Conservation (phyloP, 1,140 invertebrate species). For the Drosophila varians region DNA sequence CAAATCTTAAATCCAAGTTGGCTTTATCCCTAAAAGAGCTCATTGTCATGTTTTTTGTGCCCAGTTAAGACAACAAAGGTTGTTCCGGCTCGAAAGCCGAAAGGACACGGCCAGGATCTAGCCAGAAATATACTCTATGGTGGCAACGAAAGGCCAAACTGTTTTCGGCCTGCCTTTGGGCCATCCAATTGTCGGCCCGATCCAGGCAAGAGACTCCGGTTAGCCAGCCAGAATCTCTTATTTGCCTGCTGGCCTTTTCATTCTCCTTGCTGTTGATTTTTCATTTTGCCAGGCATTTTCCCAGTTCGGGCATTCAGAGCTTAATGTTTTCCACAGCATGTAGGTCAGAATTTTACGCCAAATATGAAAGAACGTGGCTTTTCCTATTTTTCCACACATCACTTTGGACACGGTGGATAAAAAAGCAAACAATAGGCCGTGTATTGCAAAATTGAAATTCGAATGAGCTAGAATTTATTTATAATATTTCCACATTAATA, state of each 20-base stretch:
- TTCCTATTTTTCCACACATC: slow-evolving; percentile 9
- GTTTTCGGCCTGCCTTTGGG: slow-evolving; percentile 21
- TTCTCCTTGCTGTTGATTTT: slow-evolving; percentile 50
- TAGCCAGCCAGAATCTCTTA: slow-evolving; percentile 18
- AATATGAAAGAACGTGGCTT: not conserved
- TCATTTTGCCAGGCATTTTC: slow-evolving; percentile 32
- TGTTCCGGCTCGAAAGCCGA: slow-evolving; percentile 25
- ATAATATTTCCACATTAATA: not conserved
- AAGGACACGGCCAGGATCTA: slow-evolving; percentile 9
- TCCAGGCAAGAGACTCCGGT: slow-evolving; percentile 32
- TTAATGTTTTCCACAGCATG: slow-evolving; percentile 35
- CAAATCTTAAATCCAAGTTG: not conserved
- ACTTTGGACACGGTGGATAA: not conserved
- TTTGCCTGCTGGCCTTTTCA: slow-evolving; percentile 49
- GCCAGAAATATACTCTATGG: slow-evolving; percentile 7
- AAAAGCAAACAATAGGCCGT: slow-evolving; percentile 8
- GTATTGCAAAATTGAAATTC: not conserved
- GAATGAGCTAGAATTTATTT: not conserved
- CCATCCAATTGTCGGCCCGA: slow-evolving; percentile 59
- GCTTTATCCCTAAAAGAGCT: not conserved
- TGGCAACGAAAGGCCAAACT: slow-evolving; percentile 25
- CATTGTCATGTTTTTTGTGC: not conserved
- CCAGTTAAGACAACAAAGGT: slow-evolving; percentile 61
- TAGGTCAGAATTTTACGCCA: slow-evolving; percentile 30
- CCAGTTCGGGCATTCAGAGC: slow-evolving; percentile 13